Evolutionary conservation across 2,113 vertebrate genomes (phyloP), one percentile per base, ranked within the genome.

Genomic region (Nothocercus nigrocapillus): DNA sequence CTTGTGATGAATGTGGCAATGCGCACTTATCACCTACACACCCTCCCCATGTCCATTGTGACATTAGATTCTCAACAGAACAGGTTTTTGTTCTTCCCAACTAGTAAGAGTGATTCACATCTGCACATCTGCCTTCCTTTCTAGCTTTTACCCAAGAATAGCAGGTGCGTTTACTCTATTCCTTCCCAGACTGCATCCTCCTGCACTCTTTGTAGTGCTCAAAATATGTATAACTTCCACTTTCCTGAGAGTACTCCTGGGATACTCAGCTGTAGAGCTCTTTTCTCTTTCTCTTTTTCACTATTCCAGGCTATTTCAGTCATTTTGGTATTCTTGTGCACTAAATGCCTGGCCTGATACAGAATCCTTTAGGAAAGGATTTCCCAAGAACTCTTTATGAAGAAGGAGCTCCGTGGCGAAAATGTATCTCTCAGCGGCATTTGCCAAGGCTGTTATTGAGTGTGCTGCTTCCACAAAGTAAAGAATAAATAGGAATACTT

Each of bases 161-260:
- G 22, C 27, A 63, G 18, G 11, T 36, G 36, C 2, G 9, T 54
- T 64, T 66, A 54, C 19, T 47, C 20, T 62, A 12, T n/a, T 56
- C 21, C 47, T 54, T 18, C 32, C 21, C 44, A 73, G 30, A 47
- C 21, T 62, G 5, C 28, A 67, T 15, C 32, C 36, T 73, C 82
- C 67, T 0, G 0, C 56, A 38, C 12, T 5, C 8, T 18, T 62
- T 67, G 12, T 12, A 24, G 21, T 34, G 44, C 51, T 7, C 42
- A 64, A 58, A 89, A 38, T 5, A 45, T 18, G 27, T 8, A 70
- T 18, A 67, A 17, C 18, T 9, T 62, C 13, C 18, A 36, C 30
- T 13, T 72, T 73, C 30, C 45, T 12, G 36, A 44, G 24, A 72
- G 11, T 49, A 20, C 4, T 72, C 44, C 51, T 36, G 38, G 11